phyloP scores from a whole-genome alignment of 2,113 vertebrate genomes.

The Hyaena hyaena region DNA sequence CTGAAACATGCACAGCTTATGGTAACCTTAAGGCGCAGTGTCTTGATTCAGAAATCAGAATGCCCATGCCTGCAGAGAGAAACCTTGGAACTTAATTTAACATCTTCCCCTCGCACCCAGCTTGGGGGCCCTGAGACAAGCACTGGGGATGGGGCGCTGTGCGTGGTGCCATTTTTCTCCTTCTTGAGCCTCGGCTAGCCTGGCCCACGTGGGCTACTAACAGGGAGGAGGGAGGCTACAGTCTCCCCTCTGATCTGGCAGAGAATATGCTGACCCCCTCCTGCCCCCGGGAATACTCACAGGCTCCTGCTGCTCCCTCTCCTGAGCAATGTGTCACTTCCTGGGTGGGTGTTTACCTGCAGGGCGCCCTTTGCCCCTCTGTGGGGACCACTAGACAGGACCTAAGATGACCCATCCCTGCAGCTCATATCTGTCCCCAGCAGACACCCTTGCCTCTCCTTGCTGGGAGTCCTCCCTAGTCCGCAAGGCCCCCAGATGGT shows the following conservation, averaged over 20 bases:
- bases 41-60: neutral
- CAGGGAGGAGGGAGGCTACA: rapidly evolving
- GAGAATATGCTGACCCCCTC: neutral
- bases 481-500: neutral
- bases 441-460: neutral
- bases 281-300: neutral
- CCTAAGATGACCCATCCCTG: neutral
- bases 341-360: neutral
- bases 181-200: neutral
- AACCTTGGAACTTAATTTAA: neutral
- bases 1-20: neutral
- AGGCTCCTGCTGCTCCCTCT: neutral
- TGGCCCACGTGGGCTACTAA: neutral
- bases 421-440: neutral
- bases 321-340: neutral
- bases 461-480: neutral
- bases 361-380: neutral
- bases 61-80: neutral
- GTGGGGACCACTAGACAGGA: neutral
- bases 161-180: neutral
- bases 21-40: neutral
- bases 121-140: neutral
- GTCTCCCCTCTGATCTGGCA: neutral
- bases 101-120: neutral
- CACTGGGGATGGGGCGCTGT: too few relatives aligned